Base-by-base conservation (phyloP, 2,888 invertebrate genomes). In the Andrena marginata region DNA sequence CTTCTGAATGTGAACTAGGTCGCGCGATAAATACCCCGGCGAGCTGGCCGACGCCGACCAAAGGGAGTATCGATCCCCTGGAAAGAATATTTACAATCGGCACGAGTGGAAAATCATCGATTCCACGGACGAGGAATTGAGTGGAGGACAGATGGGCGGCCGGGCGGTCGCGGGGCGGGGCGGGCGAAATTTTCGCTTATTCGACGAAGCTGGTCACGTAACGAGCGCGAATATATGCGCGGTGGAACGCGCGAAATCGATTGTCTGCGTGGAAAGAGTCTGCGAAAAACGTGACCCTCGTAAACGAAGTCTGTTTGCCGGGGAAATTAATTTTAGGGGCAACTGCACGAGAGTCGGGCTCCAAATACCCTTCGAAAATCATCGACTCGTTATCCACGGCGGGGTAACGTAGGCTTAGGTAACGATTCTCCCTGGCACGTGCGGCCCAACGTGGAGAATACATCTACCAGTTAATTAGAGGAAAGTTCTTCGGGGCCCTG, bases 181-280 rank as follows among this genome's bases (percentile, higher is more conserved):
- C 31, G 33, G 49, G 63, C 2, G 42, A 51, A 67, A 79, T 84
- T 88, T 89, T 77, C 65, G 80, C 85, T 87, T 87, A 80, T 77
- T 86, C 84, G 77, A 75, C 80, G 70, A 82, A 82, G 49, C 78
- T 64, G 68, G 82, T 86, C 84, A 82, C 85, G 85, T 82, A 85
- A 80, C 80, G 80, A 71, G 80, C 35, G 51, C 51, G 81, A 74
- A 74, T 80, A 60, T 69, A 76, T 69, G 72, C 76, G 31, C 51
- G 65, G 35, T 23, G 60, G 54, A 31, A 71, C 62, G 56, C 73
- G 64, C 64, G 74, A 67, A 65, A 74, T 82, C 82, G 71, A 82
- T 76, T 81, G 75, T 64, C 81, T 60, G 72, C 64, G 74, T 54
- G 67, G 59, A 72, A 80, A 74, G 73, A 69, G 75, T 42, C 70